phyloP scores from a whole-genome alignment of 2,888 invertebrate species.

The Heliconius sara region DNA sequence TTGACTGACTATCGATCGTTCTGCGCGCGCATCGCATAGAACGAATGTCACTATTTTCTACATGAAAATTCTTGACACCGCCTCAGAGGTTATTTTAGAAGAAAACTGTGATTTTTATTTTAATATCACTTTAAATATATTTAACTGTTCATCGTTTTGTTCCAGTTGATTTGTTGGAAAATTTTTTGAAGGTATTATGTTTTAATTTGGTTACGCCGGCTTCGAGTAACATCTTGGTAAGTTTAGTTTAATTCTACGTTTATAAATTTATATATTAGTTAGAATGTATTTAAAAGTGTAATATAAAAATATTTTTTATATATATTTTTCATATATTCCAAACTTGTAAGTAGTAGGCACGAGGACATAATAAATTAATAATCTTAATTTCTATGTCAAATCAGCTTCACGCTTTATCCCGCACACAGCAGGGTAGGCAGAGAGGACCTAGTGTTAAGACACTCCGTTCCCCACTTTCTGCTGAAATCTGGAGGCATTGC shows the following conservation, averaged over 20 bases:
- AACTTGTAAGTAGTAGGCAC: background rate
- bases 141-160: background rate
- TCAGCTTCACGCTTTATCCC: too few relatives aligned
- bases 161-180: background rate
- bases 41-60: conserved; percentile 57
- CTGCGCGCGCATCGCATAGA: conserved; percentile 72
- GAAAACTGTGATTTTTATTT: conserved; percentile 12
- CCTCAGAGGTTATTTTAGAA: conserved; percentile 59
- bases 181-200: conserved; percentile 23
- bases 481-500: too few relatives aligned
- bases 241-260: conserved; percentile 21
- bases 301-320: background rate
- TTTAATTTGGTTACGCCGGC: conserved; percentile 25
- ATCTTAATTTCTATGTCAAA: too few relatives aligned
- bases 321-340: background rate
- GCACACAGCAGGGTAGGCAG: too few relatives aligned
- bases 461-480: too few relatives aligned
- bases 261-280: background rate
- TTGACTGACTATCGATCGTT: conserved; percentile 60
- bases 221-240: conserved; percentile 36
- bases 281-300: background rate
- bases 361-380: background rate
- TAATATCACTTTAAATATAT: conserved; percentile 20
- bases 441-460: too few relatives aligned
- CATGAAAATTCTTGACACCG: conserved; percentile 61